Base-by-base conservation (phyloP, 2,888 invertebrate genomes). In the Macrosiphum euphorbiae region DNA sequence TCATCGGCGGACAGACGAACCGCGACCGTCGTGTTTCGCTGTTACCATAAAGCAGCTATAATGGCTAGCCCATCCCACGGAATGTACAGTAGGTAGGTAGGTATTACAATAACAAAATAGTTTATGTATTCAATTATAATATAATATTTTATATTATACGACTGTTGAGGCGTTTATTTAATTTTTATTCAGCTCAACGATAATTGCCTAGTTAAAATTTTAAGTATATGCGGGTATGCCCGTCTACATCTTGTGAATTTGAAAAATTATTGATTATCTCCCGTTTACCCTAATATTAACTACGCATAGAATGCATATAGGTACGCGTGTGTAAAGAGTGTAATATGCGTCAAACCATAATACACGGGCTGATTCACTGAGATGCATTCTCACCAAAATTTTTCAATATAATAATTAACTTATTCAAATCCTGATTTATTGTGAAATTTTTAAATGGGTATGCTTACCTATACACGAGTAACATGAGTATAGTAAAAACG, bases 31-130 rank as follows among this genome's bases (percentile, higher is more conserved):
- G 78, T 78, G 20, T 78, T 78, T 20, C 16, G 88, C 16, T 26
- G 85, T 91, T 85, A 47, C 89, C 58, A 89, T 89, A 89, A 35
- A 47, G 47, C 78, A 78, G 20, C 16, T 78, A 67, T 28, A 4
- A 78, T n/a, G n/a, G 78, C 35, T 47, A 52, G 13, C 5, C 26
- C 41, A 88, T 52, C 35, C 26, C 55, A 35, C 8, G n/a, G 7
- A 2, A 86, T 47, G 47, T 47, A 86, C 26, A 47, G 13, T 3
- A 52, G 16, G 16, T 52, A 16, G 28, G 13, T 13, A 52, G 16
- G 16, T 52, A 52, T 13, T 16, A 13, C 50, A 47, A 10, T 47
- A 47, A 47, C 0, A 47, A 47, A 11, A 47, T 47, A 10, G 11
- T 47, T 78, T 78, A 35, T 16, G 20, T 78, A 20, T 8, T 35